phyloP scores from a whole-genome alignment of 2,797 vertebrate genomes.

The Hephaestus fuliginosus region DNA sequence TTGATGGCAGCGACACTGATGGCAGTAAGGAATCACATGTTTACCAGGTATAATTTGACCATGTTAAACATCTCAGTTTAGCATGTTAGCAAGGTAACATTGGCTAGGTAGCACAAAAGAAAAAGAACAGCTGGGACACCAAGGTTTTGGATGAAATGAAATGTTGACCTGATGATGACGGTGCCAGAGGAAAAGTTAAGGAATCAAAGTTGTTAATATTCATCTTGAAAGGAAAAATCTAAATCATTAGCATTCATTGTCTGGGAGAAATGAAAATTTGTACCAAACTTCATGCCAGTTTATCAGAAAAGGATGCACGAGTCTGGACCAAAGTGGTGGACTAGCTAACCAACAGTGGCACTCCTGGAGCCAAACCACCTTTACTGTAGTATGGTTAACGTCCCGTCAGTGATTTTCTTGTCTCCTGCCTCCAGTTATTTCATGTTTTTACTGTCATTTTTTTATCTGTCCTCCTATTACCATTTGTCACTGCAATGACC shows the following conservation, averaged over 20 bases:
- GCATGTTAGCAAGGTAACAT: no score
- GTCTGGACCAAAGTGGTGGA: not conserved
- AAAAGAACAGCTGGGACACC: not conserved
- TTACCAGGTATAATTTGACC: not conserved
- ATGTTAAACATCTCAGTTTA: not conserved
- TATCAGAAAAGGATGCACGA: not conserved
- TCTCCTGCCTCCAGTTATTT: no score
- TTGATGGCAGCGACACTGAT: not conserved
- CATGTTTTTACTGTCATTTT: not conserved
- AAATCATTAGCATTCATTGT: not conserved
- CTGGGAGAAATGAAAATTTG: not conserved
- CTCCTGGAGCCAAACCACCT: no score
- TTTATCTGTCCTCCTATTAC: not conserved
- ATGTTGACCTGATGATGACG: not conserved
- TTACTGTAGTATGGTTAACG: not conserved
- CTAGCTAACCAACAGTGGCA: not conserved
- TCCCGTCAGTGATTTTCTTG: not conserved
- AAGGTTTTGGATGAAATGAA: not conserved
- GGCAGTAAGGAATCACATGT: not conserved
- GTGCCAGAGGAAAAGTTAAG: not conserved
- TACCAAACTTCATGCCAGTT: not conserved
- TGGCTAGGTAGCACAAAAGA: not conserved
- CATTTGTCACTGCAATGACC: not conserved
- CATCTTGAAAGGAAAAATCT: not conserved
- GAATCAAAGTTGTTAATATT: not conserved